phyloP scores from a whole-genome alignment of 2,113 vertebrate species.

The Rhabdornis inornatus region DNA sequence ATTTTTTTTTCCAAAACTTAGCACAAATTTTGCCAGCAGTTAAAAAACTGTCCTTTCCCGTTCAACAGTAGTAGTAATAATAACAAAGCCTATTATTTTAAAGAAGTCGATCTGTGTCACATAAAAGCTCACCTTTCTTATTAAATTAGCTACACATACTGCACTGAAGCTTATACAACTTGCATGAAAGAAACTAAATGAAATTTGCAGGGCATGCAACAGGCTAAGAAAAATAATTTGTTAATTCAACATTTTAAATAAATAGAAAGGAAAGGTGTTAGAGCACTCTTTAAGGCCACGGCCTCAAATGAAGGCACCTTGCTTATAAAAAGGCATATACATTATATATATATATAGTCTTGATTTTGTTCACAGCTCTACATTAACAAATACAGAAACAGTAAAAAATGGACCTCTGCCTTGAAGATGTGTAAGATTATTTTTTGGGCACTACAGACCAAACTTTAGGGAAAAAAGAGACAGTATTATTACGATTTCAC shows the following conservation, averaged over 20 bases:
- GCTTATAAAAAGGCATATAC: neutral
- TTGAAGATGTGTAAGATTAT: neutral
- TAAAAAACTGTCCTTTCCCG: neutral
- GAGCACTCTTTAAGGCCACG: neutral
- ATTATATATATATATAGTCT: neutral
- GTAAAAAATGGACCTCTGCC: neutral
- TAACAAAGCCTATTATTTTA: neutral
- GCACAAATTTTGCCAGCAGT: neutral
- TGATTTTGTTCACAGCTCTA: neutral
- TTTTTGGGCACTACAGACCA: neutral
- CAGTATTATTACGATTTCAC: neutral
- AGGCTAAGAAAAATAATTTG: neutral
- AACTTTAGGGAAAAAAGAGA: neutral
- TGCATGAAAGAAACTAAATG: slow-evolving; percentile 7
- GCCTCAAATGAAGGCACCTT: neutral
- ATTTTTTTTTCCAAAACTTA: neutral
- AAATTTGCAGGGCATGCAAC: neutral
- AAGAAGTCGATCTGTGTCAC: neutral
- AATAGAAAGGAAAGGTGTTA: slow-evolving; percentile 45
- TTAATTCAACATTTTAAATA: neutral
- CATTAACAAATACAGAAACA: neutral
- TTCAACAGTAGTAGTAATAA: neutral
- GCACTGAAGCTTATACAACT: neutral
- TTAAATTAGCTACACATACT: neutral
- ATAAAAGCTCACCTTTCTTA: neutral